These are phyloP conservation scores for Drosophila murphyi DNA, from an alignment of 1,140 invertebrate genomes.

Conservation along the genomic window DNA sequence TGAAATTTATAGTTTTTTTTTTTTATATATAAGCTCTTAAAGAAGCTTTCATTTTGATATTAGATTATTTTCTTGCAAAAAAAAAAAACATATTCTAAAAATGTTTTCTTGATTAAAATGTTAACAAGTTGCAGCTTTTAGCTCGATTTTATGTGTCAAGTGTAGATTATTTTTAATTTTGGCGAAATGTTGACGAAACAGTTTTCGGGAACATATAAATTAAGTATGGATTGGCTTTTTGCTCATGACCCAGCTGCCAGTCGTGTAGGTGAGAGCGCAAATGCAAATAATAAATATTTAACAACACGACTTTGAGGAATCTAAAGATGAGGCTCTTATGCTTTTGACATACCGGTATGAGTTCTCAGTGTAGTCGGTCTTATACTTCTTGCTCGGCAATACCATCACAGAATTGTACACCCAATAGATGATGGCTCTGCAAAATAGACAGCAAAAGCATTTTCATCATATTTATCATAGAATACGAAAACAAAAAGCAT, in stretches of 20 bases:
- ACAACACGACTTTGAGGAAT: constrained; percentile 42
- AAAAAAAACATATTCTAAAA: too few relatives aligned
- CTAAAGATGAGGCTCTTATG: constrained; percentile 8
- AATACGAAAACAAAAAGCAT: constrained; percentile 48
- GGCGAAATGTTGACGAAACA: constrained; percentile 4
- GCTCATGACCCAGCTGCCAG: constrained; percentile 17
- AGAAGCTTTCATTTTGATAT: too few relatives aligned
- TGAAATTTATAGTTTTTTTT: too few relatives aligned
- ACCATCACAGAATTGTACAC: constrained; percentile 94
- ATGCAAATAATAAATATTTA: constrained; percentile 73
- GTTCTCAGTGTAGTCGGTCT: constrained; percentile 90
- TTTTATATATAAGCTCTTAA: too few relatives aligned
- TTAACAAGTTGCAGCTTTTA: too few relatives aligned
- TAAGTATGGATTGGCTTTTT: constrained; percentile 1
- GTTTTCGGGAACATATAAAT: constrained; percentile 5
- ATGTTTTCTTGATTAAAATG: too few relatives aligned
- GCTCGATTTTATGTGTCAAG: too few relatives aligned
- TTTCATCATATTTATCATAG: constrained; percentile 22
- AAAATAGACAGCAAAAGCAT: constrained; percentile 27
- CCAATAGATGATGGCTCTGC: constrained; percentile 95
- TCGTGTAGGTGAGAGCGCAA: constrained; percentile 53
- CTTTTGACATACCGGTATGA: constrained; percentile 88
- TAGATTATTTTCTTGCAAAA: too few relatives aligned
- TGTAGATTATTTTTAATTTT: neutral
- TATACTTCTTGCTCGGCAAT: constrained; percentile 92